Conservation (phyloP, 2,888 invertebrate species). For the Crematogaster levior region DNA sequence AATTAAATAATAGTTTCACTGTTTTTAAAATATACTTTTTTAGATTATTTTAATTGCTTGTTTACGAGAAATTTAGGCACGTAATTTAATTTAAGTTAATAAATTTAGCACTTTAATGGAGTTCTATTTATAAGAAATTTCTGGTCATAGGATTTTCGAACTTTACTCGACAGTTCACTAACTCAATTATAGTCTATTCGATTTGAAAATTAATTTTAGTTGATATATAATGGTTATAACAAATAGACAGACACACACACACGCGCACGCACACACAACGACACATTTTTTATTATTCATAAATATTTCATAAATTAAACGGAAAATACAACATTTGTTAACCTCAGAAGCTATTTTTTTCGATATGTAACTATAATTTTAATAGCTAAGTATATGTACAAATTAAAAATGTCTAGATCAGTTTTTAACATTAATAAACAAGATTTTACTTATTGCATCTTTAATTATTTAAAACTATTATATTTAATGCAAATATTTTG, state of each 20-base stretch:
- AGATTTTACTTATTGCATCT: not conserved
- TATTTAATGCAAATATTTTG: not conserved
- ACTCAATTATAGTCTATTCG: not conserved
- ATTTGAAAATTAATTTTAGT: not conserved
- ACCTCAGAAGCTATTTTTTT: not conserved
- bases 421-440: slow-evolving; percentile 7
- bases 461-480: not conserved
- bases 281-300: not conserved
- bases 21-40: slow-evolving; percentile 7
- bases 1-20: not conserved
- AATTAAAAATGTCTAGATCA: slow-evolving; percentile 11
- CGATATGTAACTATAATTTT: not conserved
- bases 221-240: not conserved
- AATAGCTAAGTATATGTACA: not conserved
- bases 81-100: not conserved
- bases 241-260: too few species aligned
- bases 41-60: not conserved
- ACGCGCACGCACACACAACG: not conserved
- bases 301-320: not conserved
- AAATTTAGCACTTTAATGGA: not conserved
- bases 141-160: not conserved
- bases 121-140: slow-evolving; percentile 10
- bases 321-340: not conserved
- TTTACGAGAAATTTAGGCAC: not conserved
- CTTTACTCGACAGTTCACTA: not conserved